Conservation (phyloP, 1,140 invertebrate species). For the Drosophila rufa region DNA sequence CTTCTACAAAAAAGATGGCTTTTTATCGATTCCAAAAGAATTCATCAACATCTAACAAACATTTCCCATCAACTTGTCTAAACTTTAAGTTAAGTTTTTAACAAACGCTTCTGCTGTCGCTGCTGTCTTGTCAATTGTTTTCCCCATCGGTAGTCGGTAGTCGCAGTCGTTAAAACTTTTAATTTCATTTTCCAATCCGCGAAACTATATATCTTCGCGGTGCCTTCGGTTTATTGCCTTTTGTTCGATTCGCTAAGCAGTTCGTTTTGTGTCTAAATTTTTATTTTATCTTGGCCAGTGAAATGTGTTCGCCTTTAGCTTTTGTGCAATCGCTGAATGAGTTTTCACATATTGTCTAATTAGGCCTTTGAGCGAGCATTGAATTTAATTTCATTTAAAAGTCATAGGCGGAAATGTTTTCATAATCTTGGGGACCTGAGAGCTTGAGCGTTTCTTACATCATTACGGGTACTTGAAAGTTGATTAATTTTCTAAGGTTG, state of each 20-base stretch:
- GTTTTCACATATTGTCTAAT: conserved; percentile 70
- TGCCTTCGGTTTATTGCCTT: conserved; percentile 42
- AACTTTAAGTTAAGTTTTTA: conserved; percentile 7
- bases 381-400: conserved; percentile 38
- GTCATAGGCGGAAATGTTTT: conserved; percentile 54
- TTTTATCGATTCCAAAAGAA: not conserved
- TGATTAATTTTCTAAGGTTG: conserved; percentile 25
- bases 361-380: conserved; percentile 48
- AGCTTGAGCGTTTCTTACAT: conserved; percentile 18
- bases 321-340: conserved; percentile 61
- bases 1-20: not conserved
- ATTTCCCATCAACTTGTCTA: not conserved
- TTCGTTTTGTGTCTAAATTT: conserved; percentile 26
- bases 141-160: conserved; percentile 7
- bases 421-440: conserved; percentile 23
- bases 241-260: conserved; percentile 35
- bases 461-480: conserved; percentile 25
- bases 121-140: conserved; percentile 13
- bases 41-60: not conserved
- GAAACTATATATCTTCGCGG: not conserved
- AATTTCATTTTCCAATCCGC: conserved; percentile 16
- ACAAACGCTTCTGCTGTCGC: not conserved
- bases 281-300: conserved; percentile 16
- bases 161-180: conserved; percentile 41
- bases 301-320: conserved; percentile 34